Conservation (phyloP, 2,797 vertebrate genomes). For the Poeciliopsis infans region DNA sequence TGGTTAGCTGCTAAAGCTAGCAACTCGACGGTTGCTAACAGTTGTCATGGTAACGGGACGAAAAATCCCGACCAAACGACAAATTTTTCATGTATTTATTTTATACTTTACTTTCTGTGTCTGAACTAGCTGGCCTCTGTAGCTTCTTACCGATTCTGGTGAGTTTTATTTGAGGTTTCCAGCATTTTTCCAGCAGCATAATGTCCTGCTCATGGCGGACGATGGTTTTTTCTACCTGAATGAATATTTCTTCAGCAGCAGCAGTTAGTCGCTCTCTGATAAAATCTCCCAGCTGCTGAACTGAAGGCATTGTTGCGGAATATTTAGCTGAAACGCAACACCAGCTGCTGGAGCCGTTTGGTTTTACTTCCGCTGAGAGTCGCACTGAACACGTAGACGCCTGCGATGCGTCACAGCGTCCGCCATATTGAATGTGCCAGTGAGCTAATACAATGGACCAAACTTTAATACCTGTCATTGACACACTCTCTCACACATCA, state of each 20-base stretch:
- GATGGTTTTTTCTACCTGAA: neutral
- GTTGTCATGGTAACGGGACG: neutral
- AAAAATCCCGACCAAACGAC: neutral
- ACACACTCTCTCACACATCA: no score
- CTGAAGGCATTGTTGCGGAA: accelerated
- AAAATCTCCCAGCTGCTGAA: conserved; percentile 3
- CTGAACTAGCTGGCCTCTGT: neutral
- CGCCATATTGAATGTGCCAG: no score
- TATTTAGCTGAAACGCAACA: neutral
- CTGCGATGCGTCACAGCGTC: no score
- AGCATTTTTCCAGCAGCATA: neutral
- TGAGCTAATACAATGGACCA: no score
- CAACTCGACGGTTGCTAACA: neutral
- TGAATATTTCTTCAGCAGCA: neutral
- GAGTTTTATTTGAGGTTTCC: neutral
- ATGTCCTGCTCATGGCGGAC: neutral
- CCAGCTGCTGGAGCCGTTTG: neutral
- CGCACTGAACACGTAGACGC: neutral
- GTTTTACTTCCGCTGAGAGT: neutral
- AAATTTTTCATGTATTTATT: neutral
- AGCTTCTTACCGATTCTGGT: neutral
- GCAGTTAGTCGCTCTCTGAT: conserved; percentile 13
- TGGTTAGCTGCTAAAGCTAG: neutral
- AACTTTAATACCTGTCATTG: no score
- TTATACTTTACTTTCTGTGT: neutral